These are phyloP conservation scores for Pelecanus crispus DNA, from an alignment of 2,113 vertebrate genomes.

Conservation along the genomic window DNA sequence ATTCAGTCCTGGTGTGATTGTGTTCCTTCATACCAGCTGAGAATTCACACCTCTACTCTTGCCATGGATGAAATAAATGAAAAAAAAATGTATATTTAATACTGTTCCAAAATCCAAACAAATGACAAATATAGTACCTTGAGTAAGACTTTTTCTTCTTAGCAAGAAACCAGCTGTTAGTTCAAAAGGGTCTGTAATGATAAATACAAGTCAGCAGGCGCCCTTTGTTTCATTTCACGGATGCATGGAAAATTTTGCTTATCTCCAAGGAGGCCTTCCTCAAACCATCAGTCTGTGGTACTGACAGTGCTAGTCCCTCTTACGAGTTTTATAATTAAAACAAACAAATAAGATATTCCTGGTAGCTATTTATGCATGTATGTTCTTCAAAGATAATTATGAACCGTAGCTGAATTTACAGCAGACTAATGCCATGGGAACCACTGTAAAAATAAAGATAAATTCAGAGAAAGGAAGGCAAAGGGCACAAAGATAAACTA, in stretches of 20 bases:
- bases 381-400: slow-evolving; percentile 50
- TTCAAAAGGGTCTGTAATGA: neutral
- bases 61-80: neutral
- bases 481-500: slow-evolving; percentile 1
- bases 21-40: neutral
- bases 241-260: slow-evolving; percentile 32
- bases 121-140: neutral
- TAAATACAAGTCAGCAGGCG: neutral
- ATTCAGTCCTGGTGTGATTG: neutral
- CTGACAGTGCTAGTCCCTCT: neutral
- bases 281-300: neutral
- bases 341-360: slow-evolving; percentile 11
- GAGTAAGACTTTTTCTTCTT: neutral
- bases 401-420: neutral
- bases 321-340: neutral
- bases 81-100: neutral
- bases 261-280: slow-evolving; percentile 14
- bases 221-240: neutral
- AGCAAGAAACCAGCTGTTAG: neutral
- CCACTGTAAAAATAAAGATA: slow-evolving; percentile 26
- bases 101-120: neutral
- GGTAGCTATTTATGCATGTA: neutral
- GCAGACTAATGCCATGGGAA: neutral
- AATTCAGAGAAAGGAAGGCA: slow-evolving; percentile 25
- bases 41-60: neutral